Conservation (phyloP, 2,113 vertebrate species). For the Rhinopomastus cyanomelas region DNA sequence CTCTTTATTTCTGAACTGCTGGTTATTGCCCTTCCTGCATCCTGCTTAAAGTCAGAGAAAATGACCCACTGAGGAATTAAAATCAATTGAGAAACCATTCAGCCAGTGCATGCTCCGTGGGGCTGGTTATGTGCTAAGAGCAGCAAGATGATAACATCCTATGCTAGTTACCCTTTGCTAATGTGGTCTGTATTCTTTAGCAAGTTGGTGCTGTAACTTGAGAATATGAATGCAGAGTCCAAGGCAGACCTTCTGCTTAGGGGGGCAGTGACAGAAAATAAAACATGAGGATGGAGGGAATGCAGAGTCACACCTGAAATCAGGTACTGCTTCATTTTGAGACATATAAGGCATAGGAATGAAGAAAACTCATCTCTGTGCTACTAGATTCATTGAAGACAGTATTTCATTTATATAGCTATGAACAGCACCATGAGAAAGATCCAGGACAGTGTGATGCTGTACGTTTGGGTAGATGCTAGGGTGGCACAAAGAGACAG, state of each 20-base stretch:
- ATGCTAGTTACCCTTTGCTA: background rate
- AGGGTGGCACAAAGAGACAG: background rate
- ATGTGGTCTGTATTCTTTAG: background rate
- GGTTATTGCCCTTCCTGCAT: background rate
- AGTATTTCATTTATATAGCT: background rate
- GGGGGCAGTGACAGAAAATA: background rate
- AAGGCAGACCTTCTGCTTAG: background rate
- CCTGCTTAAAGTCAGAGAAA: background rate
- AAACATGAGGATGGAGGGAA: background rate
- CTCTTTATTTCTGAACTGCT: background rate
- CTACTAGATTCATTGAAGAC: background rate
- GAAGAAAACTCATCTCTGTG: background rate
- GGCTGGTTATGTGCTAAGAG: background rate
- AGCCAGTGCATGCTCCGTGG: rapidly evolving
- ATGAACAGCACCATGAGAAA: background rate
- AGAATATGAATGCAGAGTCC: background rate
- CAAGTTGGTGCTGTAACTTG: background rate
- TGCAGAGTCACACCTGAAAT: background rate
- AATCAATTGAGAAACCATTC: background rate
- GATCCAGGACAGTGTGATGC: background rate
- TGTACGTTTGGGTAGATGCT: background rate
- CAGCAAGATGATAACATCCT: background rate
- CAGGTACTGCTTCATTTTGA: background rate
- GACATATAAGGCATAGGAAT: background rate
- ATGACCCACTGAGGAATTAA: background rate